Conservation (phyloP, 1,140 invertebrate genomes). For the Atta cephalotes region DNA sequence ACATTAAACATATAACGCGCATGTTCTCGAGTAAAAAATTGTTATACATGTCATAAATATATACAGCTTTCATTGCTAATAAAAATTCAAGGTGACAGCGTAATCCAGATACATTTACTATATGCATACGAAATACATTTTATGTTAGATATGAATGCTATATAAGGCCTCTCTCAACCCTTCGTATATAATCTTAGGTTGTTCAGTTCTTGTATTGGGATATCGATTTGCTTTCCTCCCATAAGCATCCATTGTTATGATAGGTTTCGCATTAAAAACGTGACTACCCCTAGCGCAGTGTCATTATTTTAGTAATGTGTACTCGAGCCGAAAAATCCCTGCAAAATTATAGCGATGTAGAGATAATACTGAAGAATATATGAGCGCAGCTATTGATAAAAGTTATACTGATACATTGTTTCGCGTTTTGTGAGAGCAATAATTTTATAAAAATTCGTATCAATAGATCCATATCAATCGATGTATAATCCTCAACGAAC, state of each 20-base stretch:
- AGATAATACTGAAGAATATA: neutral
- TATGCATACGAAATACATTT: constrained; percentile 40
- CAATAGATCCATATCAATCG: constrained; percentile 14
- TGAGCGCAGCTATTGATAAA: neutral
- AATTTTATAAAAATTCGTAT: constrained; percentile 15
- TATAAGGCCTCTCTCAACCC: constrained; percentile 6
- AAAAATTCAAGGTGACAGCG: constrained; percentile 42
- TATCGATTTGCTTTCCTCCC: constrained; percentile 31
- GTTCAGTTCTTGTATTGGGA: constrained; percentile 43
- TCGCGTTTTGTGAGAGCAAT: neutral
- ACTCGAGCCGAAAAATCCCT: neutral
- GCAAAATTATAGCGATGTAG: neutral
- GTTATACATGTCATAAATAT: constrained; percentile 21
- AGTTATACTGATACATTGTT: neutral
- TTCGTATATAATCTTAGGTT: constrained; percentile 35
- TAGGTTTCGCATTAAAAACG: constrained; percentile 24
- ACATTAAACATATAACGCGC: neutral
- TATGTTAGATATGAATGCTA: constrained; percentile 30
- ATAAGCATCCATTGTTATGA: constrained; percentile 20
- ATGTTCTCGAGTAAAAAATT: neutral
- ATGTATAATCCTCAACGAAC: constrained; percentile 25
- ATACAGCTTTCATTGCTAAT: constrained; percentile 18
- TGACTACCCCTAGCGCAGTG: neutral
- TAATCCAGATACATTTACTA: constrained; percentile 46
- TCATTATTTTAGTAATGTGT: constrained; percentile 21